Conservation (phyloP, 1,140 invertebrate genomes). For the Myzus persicae region DNA sequence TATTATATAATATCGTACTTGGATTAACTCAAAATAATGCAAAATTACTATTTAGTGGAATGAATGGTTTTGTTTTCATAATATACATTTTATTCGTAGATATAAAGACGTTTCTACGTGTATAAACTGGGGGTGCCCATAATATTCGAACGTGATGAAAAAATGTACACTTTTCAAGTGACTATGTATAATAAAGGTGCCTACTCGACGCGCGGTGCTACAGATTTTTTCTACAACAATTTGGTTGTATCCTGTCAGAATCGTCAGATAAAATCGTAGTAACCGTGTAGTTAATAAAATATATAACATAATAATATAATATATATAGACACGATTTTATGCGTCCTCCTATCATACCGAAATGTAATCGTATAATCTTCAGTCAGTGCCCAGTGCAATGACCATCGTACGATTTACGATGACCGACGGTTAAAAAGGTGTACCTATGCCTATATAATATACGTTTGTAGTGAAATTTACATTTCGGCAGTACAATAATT, state of each 20-base stretch:
- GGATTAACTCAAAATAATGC: not conserved
- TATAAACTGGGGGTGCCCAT: not conserved
- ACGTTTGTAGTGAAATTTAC: not conserved
- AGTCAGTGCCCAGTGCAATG: constrained; percentile 31
- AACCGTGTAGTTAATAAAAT: not conserved
- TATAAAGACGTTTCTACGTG: not conserved
- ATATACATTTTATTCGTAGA: not conserved
- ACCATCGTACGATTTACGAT: not conserved
- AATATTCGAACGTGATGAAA: not conserved
- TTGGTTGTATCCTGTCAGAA: constrained; percentile 34
- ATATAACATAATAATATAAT: not conserved
- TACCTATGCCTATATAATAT: not conserved
- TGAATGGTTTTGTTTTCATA: not conserved
- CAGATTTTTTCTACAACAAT: constrained; percentile 2
- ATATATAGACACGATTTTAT: not conserved
- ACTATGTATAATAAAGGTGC: not conserved
- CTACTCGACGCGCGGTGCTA: not conserved
- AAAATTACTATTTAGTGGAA: not conserved
- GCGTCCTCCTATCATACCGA: constrained; percentile 23
- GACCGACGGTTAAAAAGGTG: not conserved
- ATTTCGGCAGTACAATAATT: not conserved
- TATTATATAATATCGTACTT: not conserved
- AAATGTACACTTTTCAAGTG: not conserved
- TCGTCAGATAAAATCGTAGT: constrained; percentile 25
- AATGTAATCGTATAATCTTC: constrained; percentile 33